Evolutionary conservation across 2,888 invertebrate species (phyloP).

Genomic region (Dicyrtomina minuta): DNA sequence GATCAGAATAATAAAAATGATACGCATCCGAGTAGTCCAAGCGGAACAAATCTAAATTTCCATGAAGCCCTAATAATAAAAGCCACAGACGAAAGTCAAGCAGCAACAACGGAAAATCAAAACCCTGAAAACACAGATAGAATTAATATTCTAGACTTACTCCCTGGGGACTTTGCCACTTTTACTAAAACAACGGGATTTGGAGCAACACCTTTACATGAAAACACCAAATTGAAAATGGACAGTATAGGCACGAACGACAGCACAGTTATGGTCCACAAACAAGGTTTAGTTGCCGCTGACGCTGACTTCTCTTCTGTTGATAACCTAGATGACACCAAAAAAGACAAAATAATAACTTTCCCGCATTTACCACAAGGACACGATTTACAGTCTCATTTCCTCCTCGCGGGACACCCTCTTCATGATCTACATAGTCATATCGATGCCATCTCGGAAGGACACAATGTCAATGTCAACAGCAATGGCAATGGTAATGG

Average conservation of each 20-base stretch:
- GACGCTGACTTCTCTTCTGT: neutral
- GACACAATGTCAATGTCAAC: no score
- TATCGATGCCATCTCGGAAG: no score
- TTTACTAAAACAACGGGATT: slow-evolving; percentile 48
- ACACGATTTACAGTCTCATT: neutral
- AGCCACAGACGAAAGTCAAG: neutral
- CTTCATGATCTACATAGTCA: neutral
- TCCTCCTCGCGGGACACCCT: neutral
- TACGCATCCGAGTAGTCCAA: neutral
- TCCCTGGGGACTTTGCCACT: slow-evolving; percentile 48
- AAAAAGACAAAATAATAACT: neutral
- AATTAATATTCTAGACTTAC: slow-evolving; percentile 50
- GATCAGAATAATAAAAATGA: slow-evolving; percentile 1
- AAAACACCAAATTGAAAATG: neutral
- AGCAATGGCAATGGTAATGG: neutral
- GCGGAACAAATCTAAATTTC: neutral
- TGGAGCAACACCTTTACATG: slow-evolving; percentile 14
- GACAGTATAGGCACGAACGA: no score
- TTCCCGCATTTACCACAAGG: no score
- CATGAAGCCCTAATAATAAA: neutral
- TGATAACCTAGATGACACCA: neutral
- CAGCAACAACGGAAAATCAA: neutral
- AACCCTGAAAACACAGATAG: neutral
- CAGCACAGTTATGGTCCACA: no score
- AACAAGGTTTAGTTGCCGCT: no score